Evolutionary conservation across 2,888 invertebrate species (phyloP), one percentile per base, ranked within the genome.

Genomic region (Callyntrura sp.): DNA sequence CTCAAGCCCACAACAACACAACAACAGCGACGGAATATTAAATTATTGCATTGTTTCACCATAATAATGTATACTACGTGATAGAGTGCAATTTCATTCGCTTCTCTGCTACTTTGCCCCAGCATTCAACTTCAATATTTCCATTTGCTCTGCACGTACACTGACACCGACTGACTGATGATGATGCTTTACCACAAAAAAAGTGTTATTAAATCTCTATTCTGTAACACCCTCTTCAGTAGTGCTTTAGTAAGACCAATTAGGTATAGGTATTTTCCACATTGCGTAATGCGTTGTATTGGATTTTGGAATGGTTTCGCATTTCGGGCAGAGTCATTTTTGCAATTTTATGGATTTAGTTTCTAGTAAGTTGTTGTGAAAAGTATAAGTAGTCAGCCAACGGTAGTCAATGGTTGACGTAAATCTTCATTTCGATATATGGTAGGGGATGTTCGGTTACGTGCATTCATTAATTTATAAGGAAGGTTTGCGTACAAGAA

Each of bases 341-440:
- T 51, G 14, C 35, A 45, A 62, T 35, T 60, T 81, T 81, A 43
- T 60, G 60, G 20, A 60, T 20, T 28, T 68, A 14, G 28, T 48
- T 68, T 68, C 51, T 23, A 25, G 14, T 11, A 6, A 6, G 6
- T 23, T 20, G 20, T 43, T 20, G 17, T 45, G 12, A 35, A n/a
- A n/a, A n/a, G n/a, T 17, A 65, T 57, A 84, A 70, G 84, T 84
- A 70, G 55, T 55, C 57, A 35, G 55, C 57, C 57, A 12, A 48
- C 48, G 48, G 48, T 12, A 48, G 48, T 48, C 20, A 73, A 48
- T 35, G 23, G 55, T 60, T 14, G 14, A 9, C 28, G 84, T 84
- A 84, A 84, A 84, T 84, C 35, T 84, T 84, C 73, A 84, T 84
- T 84, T 70, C 57, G 73, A 84, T 68, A 68, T 45, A 23, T 35